Conservation (phyloP, 2,797 vertebrate species). For the Amblyraja radiata region DNA sequence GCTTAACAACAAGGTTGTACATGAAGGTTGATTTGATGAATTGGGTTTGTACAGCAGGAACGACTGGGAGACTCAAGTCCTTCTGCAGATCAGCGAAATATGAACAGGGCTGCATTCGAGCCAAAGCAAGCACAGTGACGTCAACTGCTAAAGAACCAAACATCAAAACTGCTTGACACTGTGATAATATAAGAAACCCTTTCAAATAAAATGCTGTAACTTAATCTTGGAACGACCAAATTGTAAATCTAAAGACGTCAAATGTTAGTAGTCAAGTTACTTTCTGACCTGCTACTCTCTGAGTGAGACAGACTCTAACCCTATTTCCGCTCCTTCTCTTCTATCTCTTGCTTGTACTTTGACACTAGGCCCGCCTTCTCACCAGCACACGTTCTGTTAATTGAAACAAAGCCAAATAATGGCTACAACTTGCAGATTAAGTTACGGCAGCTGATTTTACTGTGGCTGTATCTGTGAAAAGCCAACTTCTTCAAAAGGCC, state of each 20-base stretch:
- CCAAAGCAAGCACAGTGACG: not conserved
- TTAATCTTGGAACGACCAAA: not conserved
- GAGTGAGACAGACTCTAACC: not conserved
- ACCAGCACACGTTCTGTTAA: not conserved
- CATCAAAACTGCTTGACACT: not conserved
- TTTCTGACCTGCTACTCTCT: not conserved
- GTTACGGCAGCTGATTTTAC: slow-evolving; percentile 20
- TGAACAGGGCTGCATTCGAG: not conserved
- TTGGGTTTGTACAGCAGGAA: not conserved
- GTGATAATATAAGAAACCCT: not conserved
- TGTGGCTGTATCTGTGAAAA: not conserved
- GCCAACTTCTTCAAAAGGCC: not conserved
- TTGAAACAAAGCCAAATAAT: not conserved
- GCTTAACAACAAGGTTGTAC: not conserved
- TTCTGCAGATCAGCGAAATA: not conserved
- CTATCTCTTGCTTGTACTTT: not conserved
- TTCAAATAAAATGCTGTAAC: not conserved
- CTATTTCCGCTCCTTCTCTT: not conserved
- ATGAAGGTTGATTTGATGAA: not conserved
- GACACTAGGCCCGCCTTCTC: not conserved
- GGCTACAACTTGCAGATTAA: not conserved
- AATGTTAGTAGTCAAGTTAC: not conserved
- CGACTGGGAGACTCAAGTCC: not conserved
- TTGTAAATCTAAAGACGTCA: not conserved
- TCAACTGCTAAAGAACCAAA: not conserved